Percentiles rank a stretch among this genome's conserved stretches.
Evolutionary conservation across 2,113 vertebrate genomes (phyloP).

Genomic region (Triplophysa siluroides): DNA sequence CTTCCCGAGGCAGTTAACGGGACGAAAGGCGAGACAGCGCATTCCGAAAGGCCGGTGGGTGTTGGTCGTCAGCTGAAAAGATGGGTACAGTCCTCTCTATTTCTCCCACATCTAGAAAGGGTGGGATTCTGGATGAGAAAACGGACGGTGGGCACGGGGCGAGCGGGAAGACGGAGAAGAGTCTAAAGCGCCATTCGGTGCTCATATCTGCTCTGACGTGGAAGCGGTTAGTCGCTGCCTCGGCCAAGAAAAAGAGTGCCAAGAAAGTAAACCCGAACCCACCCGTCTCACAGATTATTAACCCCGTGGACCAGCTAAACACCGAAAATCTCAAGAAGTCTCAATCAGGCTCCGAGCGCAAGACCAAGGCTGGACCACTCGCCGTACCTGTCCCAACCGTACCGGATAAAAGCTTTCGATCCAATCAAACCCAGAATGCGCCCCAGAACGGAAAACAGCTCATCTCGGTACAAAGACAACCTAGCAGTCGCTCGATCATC

Average conservation of each 20-base stretch:
- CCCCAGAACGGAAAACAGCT: conserved; percentile 63
- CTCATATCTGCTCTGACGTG: conserved; percentile 87
- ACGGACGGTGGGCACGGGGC: conserved; percentile 58
- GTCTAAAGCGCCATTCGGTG: conserved; percentile 82
- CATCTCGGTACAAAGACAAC: conserved; percentile 63
- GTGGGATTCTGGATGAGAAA: conserved; percentile 66
- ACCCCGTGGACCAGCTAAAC: conserved; percentile 66
- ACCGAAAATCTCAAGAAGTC: conserved; percentile 64
- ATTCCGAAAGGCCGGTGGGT: conserved; percentile 56
- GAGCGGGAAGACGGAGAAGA: conserved; percentile 74
- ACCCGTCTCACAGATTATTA: conserved; percentile 54
- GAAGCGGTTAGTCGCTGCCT: conserved; percentile 86
- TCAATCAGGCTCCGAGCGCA: conserved; percentile 59
- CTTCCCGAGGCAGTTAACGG: conserved; percentile 45
- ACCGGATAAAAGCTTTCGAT: conserved; percentile 58
- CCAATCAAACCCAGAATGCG: conserved; percentile 53
- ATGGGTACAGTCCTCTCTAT: conserved; percentile 92
- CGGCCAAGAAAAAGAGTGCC: conserved; percentile 88
- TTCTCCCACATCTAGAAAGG: conserved; percentile 78
- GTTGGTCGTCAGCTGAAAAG: conserved; percentile 59
- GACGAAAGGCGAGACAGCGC: conserved; percentile 46
- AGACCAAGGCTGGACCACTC: conserved; percentile 69
- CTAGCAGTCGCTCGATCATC: conserved; percentile 67
- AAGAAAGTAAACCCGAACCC: conserved; percentile 90
- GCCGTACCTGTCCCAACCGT: conserved; percentile 75